Evolutionary conservation across 2,888 invertebrate genomes (phyloP).

Genomic region (Drosophila heteroneura): DNA sequence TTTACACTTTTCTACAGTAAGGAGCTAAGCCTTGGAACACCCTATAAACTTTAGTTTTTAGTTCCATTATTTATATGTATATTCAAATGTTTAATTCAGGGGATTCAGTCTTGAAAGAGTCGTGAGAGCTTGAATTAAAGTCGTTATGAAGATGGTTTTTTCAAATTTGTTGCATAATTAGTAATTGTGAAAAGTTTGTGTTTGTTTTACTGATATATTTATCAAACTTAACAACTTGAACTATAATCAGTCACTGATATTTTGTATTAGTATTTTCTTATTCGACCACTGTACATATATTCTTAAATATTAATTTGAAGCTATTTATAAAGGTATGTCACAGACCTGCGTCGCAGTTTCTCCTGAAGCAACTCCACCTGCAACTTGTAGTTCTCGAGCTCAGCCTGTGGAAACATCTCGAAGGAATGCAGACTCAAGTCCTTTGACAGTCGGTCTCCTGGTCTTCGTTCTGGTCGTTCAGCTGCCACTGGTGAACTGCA

Average conservation of each 20-base stretch:
- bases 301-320: neutral
- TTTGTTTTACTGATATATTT: neutral
- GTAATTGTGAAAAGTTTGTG: neutral
- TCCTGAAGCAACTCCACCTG: slow-evolving; percentile 85
- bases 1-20: neutral
- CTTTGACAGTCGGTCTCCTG: neutral
- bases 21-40: neutral
- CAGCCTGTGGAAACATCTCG: slow-evolving; percentile 84
- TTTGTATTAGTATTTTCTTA: neutral
- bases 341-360: slow-evolving; percentile 84
- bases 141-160: neutral
- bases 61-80: neutral
- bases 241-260: neutral
- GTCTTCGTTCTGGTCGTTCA: slow-evolving; percentile 26
- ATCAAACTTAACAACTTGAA: neutral
- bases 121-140: neutral
- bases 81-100: neutral
- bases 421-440: slow-evolving; percentile 14
- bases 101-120: neutral
- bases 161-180: neutral
- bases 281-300: no score
- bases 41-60: no score
- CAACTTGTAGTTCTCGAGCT: slow-evolving; percentile 85
- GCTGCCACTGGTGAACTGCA: slow-evolving; percentile 52
- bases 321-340: slow-evolving; percentile 3